phyloP scores from a whole-genome alignment of 1,140 invertebrate genomes.

The Hestina assimilis region DNA sequence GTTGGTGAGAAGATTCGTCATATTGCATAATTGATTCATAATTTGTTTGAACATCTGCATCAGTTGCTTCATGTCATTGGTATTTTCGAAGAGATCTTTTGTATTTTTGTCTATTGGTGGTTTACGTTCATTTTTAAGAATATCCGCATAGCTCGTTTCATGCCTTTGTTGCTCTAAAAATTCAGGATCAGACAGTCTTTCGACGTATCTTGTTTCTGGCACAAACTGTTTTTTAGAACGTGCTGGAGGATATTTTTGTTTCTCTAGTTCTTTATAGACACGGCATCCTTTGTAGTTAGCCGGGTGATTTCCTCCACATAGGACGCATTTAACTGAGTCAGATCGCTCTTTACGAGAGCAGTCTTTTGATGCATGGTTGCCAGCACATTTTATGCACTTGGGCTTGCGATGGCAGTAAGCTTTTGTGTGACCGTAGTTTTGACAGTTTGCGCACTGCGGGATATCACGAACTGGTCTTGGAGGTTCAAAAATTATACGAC shows the following conservation, averaged over 20 bases:
- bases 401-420: conserved; percentile 34
- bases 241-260: background rate
- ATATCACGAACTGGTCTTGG: conserved; percentile 34
- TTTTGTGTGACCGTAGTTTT: conserved; percentile 50
- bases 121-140: background rate
- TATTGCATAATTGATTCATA: background rate
- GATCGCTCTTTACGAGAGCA: conserved; percentile 21
- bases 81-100: background rate
- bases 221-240: no score
- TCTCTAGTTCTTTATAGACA: background rate
- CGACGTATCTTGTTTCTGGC: no score
- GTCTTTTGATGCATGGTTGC: conserved; percentile 18
- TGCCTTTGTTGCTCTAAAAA: background rate
- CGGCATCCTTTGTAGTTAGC: conserved; percentile 25
- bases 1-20: no score
- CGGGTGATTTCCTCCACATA: conserved; percentile 20
- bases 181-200: no score
- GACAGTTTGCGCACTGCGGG: conserved; percentile 48
- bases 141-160: background rate
- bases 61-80: background rate
- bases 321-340: conserved; percentile 14
- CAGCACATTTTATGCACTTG: conserved; percentile 51
- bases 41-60: background rate
- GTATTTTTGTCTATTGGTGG: background rate
- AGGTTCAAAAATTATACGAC: conserved; percentile 30